Conservation (phyloP, 2,888 invertebrate species). For the Clunio marinus region DNA sequence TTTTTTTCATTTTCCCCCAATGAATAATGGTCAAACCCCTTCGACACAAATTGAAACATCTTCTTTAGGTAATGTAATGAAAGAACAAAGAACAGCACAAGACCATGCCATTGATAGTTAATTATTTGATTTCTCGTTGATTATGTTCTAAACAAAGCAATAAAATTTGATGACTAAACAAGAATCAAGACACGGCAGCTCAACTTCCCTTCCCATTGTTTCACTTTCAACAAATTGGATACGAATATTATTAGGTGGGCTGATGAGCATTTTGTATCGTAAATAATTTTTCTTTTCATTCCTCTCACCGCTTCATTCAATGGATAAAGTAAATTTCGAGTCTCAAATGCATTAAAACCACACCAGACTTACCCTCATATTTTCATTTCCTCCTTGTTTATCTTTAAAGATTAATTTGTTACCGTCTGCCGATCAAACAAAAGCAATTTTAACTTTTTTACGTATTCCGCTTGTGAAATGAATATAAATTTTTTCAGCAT, state of each 20-base stretch:
- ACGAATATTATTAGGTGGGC: conserved; percentile 21
- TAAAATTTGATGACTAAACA: conserved; percentile 38
- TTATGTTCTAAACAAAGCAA: conserved; percentile 33
- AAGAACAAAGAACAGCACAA: neutral
- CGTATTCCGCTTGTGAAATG: neutral
- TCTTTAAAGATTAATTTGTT: conserved; percentile 35
- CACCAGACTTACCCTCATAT: conserved; percentile 26
- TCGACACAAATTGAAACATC: neutral
- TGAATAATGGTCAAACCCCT: neutral
- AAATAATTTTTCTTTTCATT: too few relatives aligned
- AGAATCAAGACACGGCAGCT: too few relatives aligned
- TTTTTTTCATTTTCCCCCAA: neutral
- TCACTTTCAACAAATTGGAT: conserved; percentile 30
- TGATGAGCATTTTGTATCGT: conserved; percentile 1
- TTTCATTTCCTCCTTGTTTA: conserved; percentile 6
- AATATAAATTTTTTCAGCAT: neutral
- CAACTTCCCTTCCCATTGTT: conserved; percentile 12
- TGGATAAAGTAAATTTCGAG: too few relatives aligned
- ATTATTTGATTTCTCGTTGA: conserved; percentile 37
- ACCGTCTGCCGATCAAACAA: conserved; percentile 31
- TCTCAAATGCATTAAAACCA: conserved; percentile 24
- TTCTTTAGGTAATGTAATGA: neutral
- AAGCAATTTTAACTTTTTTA: conserved; percentile 14
- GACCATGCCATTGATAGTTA: conserved; percentile 20
- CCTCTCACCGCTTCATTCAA: too few relatives aligned